phyloP scores from a whole-genome alignment of 2,888 invertebrate species.

The Phaedon cochleariae region DNA sequence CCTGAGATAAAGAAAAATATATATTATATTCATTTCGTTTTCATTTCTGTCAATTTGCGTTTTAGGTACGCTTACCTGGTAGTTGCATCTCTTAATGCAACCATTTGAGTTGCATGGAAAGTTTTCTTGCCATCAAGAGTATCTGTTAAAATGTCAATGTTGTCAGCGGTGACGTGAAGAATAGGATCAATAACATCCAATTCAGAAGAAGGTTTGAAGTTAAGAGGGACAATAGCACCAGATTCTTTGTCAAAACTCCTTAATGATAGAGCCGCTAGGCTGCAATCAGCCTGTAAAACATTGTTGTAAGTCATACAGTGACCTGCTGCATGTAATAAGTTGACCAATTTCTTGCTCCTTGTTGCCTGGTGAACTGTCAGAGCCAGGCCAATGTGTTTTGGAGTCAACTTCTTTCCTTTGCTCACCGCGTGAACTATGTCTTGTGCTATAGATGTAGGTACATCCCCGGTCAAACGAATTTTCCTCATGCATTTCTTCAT shows the following conservation, averaged over 20 bases:
- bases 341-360: constrained; percentile 25
- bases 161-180: constrained; percentile 6
- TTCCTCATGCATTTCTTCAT: background rate
- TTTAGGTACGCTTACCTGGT: no score
- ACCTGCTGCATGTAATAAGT: constrained; percentile 15
- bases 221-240: background rate
- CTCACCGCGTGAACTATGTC: constrained; percentile 23
- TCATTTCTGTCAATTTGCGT: no score
- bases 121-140: constrained; percentile 9
- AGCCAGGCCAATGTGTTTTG: constrained; percentile 30
- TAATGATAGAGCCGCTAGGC: constrained; percentile 17
- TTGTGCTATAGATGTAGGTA: constrained; percentile 9
- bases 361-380: constrained; percentile 24
- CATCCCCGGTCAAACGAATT: no score
- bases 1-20: no score
- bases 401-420: constrained; percentile 22
- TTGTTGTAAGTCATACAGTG: constrained; percentile 24
- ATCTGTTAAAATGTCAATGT: no score
- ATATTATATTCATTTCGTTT: no score
- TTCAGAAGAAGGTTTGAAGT: constrained; percentile 2
- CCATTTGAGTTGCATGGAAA: constrained; percentile 2
- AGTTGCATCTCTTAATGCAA: no score
- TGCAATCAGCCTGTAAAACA: constrained; percentile 26
- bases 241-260: background rate
- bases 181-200: no score